phyloP scores from a whole-genome alignment of 2,797 vertebrate genomes.

The Phoebastria nigripes region DNA sequence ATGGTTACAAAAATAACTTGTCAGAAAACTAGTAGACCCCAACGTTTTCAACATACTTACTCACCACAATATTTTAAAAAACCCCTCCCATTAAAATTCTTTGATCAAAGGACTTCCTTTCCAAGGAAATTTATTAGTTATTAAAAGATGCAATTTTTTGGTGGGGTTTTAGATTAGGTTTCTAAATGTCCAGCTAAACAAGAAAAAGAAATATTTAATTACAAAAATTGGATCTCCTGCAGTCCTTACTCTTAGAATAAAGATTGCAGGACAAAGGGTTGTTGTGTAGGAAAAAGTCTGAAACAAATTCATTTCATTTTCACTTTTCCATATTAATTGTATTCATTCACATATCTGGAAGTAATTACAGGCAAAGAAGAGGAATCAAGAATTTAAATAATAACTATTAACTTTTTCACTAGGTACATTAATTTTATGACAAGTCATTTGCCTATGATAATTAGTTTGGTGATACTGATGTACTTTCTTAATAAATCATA shows the following conservation, averaged over 20 bases:
- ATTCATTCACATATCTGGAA: constrained; percentile 45
- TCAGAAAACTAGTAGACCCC: not conserved
- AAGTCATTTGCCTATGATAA: constrained; percentile 59
- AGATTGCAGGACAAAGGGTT: not conserved
- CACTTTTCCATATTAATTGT: constrained; percentile 38
- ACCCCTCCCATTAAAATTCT: not conserved
- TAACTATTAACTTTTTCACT: constrained; percentile 34
- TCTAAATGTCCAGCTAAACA: not conserved
- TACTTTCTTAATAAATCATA: constrained; percentile 44
- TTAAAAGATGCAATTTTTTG: not conserved
- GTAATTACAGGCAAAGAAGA: constrained; percentile 65
- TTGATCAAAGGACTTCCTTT: not conserved
- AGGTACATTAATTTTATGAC: constrained; percentile 64
- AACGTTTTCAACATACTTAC: not conserved
- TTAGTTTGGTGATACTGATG: constrained; percentile 57
- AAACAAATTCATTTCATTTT: constrained; percentile 38
- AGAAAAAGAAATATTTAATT: not conserved
- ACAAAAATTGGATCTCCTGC: not conserved
- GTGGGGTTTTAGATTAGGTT: not conserved
- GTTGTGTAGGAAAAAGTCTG: constrained; percentile 1
- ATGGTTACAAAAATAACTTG: not conserved
- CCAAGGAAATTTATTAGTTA: not conserved
- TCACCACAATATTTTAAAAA: not conserved
- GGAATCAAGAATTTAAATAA: constrained; percentile 63
- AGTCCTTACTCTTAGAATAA: not conserved